Evolutionary conservation across 2,888 invertebrate genomes (phyloP).

Genomic region (Corythucha ciliata): DNA sequence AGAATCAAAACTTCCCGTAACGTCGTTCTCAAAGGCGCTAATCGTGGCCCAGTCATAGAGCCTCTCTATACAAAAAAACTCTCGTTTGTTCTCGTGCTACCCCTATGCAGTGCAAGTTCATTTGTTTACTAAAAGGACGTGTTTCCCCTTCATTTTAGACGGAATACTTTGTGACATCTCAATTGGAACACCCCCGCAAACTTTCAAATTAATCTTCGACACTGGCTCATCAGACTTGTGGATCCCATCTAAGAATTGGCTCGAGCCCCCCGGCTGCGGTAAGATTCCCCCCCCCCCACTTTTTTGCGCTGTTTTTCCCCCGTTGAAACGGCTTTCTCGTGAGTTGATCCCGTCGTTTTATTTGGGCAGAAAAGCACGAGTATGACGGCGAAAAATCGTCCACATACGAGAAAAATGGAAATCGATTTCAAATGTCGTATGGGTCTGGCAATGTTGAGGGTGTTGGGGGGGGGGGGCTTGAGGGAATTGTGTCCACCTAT

Average conservation of each 20-base stretch:
- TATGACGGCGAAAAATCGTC: constrained; percentile 80
- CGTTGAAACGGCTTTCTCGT: too few relatives aligned
- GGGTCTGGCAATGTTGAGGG: constrained; percentile 93
- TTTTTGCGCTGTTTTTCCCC: too few relatives aligned
- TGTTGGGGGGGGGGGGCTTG: too few relatives aligned
- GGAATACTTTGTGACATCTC: background rate
- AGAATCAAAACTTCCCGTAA: too few relatives aligned
- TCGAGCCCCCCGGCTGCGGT: too few relatives aligned
- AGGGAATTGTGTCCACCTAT: constrained; percentile 89
- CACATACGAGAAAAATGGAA: constrained; percentile 81
- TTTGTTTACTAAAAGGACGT: background rate
- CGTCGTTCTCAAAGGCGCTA: too few relatives aligned
- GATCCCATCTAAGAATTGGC: too few relatives aligned
- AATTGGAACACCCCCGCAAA: constrained; percentile 1
- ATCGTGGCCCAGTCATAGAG: too few relatives aligned
- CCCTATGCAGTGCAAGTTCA: background rate
- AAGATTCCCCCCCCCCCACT: too few relatives aligned
- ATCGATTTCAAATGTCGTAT: constrained; percentile 84
- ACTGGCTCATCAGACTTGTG: background rate
- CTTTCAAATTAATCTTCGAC: background rate
- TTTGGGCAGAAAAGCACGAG: too few relatives aligned
- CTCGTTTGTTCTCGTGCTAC: background rate
- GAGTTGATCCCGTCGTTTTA: too few relatives aligned
- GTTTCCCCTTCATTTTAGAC: background rate
- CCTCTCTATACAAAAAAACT: background rate